phyloP scores from a whole-genome alignment of 2,113 vertebrate genomes.

The Pollimyrus isidori region DNA sequence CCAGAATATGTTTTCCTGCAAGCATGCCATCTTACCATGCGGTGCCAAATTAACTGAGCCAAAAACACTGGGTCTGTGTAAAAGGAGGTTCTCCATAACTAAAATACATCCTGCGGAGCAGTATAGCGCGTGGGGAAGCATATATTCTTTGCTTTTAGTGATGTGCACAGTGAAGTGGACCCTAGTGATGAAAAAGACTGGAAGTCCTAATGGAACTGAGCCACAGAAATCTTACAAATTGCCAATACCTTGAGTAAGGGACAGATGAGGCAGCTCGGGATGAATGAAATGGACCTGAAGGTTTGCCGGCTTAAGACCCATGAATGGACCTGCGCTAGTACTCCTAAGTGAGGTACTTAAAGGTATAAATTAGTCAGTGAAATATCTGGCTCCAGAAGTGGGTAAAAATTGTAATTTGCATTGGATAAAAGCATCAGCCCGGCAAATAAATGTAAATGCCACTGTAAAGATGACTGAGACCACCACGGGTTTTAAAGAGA shows the following conservation, averaged over 20 bases:
- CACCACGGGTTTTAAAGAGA: background rate
- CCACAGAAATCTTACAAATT: background rate
- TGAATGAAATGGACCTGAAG: background rate
- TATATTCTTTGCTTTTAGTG: background rate
- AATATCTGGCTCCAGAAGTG: background rate
- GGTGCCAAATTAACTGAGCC: background rate
- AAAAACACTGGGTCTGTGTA: background rate
- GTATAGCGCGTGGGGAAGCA: background rate
- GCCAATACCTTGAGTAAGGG: background rate
- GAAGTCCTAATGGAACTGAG: background rate
- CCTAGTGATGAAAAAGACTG: background rate
- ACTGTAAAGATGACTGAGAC: background rate
- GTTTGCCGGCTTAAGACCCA: background rate
- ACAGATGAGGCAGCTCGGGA: background rate
- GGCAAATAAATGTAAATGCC: slow-evolving; percentile 5
- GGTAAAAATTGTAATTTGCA: background rate
- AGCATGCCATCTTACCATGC: background rate
- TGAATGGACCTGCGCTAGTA: background rate
- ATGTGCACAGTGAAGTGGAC: background rate
- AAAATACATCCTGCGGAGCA: background rate
- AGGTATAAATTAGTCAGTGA: background rate
- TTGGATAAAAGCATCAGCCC: background rate
- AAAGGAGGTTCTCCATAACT: background rate
- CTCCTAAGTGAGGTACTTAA: background rate
- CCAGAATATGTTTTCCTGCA: background rate